These are phyloP conservation scores for Halcyon smyrnensis DNA, from an alignment of 2,797 vertebrate species.

Conservation along the genomic window DNA sequence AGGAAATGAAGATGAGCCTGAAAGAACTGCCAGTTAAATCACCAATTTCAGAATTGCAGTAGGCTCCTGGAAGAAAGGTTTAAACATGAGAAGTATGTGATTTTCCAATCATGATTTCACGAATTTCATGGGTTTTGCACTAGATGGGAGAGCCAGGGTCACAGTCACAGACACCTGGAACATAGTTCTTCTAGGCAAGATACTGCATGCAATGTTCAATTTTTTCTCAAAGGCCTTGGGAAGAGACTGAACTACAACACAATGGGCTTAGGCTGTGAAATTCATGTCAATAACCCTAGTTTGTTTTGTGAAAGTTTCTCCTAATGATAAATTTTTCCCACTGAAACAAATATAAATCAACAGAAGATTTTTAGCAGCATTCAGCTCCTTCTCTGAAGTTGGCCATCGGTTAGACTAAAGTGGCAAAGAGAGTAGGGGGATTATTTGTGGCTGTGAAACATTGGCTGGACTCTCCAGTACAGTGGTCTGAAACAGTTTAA, in stretches of 20 bases:
- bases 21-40: neutral
- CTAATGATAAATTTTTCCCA: neutral
- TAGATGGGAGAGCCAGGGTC: neutral
- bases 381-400: neutral
- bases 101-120: neutral
- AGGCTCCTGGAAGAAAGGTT: neutral
- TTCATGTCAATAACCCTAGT: neutral
- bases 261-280: neutral
- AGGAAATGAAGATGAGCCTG: neutral
- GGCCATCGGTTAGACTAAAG: neutral
- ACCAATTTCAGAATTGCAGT: neutral
- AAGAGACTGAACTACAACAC: neutral
- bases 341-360: neutral
- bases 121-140: neutral
- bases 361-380: neutral
- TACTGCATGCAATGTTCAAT: neutral
- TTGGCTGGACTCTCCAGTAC: neutral
- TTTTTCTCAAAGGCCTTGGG: conserved; percentile 2
- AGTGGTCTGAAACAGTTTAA: neutral
- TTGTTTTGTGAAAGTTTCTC: neutral
- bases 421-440: neutral
- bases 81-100: neutral
- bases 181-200: neutral
- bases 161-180: neutral
- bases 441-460: neutral